A percentile compares a stretch with the other conserved stretches of the same genome.
Conservation (phyloP, 2,113 vertebrate species). For the Ochotona princeps region DNA sequence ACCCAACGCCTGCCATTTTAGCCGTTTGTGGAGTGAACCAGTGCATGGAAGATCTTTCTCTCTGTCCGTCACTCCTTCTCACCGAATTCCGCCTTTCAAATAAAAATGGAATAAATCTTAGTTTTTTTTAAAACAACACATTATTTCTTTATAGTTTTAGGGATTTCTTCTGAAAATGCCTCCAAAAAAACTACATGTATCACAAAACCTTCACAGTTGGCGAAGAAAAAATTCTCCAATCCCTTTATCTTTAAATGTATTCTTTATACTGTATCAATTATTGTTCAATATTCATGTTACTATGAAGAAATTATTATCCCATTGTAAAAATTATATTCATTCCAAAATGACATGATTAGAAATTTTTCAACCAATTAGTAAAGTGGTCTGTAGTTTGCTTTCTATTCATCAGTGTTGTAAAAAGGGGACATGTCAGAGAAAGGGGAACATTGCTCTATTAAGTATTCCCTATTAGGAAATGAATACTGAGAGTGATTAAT, state of each 20-base stretch:
- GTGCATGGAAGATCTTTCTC: too few relatives aligned
- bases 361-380: conserved; percentile 74
- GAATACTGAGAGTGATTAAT: conserved; percentile 76
- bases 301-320: conserved; percentile 72
- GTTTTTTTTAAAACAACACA: too few relatives aligned
- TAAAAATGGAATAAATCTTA: too few relatives aligned
- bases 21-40: too few relatives aligned
- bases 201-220: not conserved
- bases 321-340: conserved; percentile 69
- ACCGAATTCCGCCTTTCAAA: too few relatives aligned
- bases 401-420: conserved; percentile 53
- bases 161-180: not conserved
- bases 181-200: not conserved
- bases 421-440: conserved; percentile 51
- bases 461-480: conserved; percentile 62
- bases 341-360: conserved; percentile 77
- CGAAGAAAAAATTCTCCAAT: not conserved
- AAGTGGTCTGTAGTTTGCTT: conserved; percentile 62
- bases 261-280: conserved; percentile 13
- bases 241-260: not conserved
- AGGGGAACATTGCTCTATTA: conserved; percentile 37
- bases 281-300: conserved; percentile 62
- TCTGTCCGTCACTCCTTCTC: too few relatives aligned
- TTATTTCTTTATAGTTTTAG: not conserved
- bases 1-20: too few relatives aligned